Conservation (phyloP, 2,113 vertebrate species). For the Pterocles gutturalis region DNA sequence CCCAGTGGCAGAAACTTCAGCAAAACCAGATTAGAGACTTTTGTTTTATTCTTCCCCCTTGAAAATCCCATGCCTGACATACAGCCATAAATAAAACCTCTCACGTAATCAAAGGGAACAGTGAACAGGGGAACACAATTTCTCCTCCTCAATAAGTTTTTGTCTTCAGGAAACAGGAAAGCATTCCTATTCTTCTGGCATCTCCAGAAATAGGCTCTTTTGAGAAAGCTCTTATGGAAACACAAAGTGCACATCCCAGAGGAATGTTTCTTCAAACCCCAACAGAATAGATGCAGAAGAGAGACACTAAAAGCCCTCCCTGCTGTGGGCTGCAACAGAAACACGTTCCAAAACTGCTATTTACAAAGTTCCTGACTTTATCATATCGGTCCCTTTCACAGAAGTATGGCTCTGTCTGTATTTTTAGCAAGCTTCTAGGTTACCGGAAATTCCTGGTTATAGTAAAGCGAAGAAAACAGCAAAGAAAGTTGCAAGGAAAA, state of each 20-base stretch:
- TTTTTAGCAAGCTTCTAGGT: neutral
- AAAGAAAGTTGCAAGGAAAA: neutral
- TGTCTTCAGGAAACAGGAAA: neutral
- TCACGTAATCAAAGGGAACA: neutral
- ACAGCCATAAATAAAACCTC: neutral
- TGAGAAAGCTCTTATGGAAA: neutral
- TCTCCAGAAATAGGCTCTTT: neutral
- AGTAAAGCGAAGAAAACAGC: neutral
- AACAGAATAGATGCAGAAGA: neutral
- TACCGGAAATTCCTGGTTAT: neutral
- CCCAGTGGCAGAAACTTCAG: neutral
- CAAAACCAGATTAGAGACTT: neutral
- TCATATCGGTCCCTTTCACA: neutral
- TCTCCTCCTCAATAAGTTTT: neutral
- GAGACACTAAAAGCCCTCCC: neutral
- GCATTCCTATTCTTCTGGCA: neutral
- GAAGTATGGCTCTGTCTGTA: neutral
- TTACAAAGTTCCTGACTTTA: neutral
- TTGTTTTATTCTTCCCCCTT: neutral
- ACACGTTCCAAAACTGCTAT: neutral
- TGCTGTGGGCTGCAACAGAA: neutral
- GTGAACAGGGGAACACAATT: neutral
- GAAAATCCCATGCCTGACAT: neutral
- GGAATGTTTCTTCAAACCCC: neutral
- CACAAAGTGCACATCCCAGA: neutral